Base-by-base conservation (phyloP, 2,113 vertebrate genomes). In the Eudyptes chrysolophus region DNA sequence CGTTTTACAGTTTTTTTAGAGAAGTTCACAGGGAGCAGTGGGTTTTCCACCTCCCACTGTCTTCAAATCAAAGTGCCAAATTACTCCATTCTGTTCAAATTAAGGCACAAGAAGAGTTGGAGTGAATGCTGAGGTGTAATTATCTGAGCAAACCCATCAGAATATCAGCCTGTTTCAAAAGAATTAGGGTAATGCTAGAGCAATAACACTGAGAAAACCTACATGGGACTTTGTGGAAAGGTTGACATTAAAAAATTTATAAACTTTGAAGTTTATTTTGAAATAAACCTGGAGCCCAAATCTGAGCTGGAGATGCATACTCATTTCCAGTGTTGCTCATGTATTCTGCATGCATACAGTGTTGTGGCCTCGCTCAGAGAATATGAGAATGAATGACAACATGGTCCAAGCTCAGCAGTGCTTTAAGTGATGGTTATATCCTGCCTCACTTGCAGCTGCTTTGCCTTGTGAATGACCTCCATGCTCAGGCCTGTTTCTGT, bases 61-160 rank as follows among this genome's bases (percentile, higher is more conserved):
- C 82, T 86, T 83, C 36, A 76, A 93, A 92, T 83, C 57, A 58
- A 93, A 88, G 62, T n/a, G 44, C 70, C 52, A 85, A 87, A 92
- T 96, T 70, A 78, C 65, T 75, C 69, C 25, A n/a, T 94, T 87
- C 84, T 87, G 17, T 71, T 85, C 78, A 90, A 79, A 90, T 87
- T 79, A 85, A 78, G 65, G 36, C 26, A 79, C 6, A 42, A 69
- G 58, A 85, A 78, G 42, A 74, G 40, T 7, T 78, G 69, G 13
- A 81, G 51, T 89, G 64, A 89, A 71, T 34, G 13, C 36, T 54
- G 51, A 91, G 21, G 32, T 93, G 30, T 78, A 87, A 84, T 70
- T 94, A 70, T 68, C 38, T 84, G 87, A 69, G 55, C 21, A 78
- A 68, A 70, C 11, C 18, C 36, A 84, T 84, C 64, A 87, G 16